Conservation (phyloP, 2,113 vertebrate genomes). For the Tamias sibiricus region DNA sequence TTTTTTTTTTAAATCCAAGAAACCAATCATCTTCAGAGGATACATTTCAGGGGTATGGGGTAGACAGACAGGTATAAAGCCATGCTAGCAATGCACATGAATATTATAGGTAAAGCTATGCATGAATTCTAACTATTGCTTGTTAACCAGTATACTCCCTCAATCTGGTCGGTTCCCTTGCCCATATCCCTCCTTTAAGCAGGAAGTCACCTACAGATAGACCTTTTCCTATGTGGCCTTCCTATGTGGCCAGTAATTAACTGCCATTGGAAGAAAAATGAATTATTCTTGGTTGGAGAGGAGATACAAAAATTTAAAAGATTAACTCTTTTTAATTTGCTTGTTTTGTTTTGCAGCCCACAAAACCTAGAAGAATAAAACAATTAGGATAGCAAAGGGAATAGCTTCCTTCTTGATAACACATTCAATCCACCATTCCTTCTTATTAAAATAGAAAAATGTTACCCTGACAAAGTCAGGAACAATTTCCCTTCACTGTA, state of each 20-base stretch:
- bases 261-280: neutral
- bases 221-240: constrained; percentile 60
- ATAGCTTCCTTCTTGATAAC: constrained; percentile 33
- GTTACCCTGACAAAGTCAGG: constrained; percentile 42
- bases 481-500: constrained; percentile 61
- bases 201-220: constrained; percentile 27
- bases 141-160: neutral
- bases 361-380: constrained; percentile 16
- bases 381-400: neutral
- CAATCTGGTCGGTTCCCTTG: neutral
- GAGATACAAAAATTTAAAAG: constrained; percentile 60
- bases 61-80: neutral
- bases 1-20: neutral
- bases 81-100: neutral
- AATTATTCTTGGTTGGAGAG: constrained; percentile 61
- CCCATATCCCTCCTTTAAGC: neutral
- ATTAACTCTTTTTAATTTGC: neutral
- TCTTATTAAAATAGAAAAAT: constrained; percentile 80
- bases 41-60: accelerated
- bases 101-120: neutral
- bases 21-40: constrained; percentile 9
- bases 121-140: constrained; percentile 40
- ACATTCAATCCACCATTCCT: constrained; percentile 54
- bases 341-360: constrained; percentile 35
- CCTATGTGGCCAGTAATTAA: constrained; percentile 65